Evolutionary conservation across 2,888 invertebrate genomes (phyloP), one percentile per base, ranked within the genome.

Genomic region (Eumerus sabulonum): DNA sequence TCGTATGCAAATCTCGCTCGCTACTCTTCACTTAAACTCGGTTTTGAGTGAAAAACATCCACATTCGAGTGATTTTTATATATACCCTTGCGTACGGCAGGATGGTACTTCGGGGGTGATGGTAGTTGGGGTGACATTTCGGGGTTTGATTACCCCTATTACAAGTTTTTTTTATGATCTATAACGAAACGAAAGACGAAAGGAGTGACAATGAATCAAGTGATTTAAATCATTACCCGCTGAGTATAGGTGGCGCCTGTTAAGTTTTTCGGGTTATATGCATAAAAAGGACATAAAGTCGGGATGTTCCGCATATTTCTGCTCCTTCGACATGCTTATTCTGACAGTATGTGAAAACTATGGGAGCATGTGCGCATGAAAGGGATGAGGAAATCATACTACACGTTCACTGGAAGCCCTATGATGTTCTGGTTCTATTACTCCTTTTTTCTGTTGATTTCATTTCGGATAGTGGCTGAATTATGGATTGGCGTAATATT

Each of bases 1-100:
- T 79, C 73, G 68, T 79, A 79, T 79, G 79, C 74, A 79, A 79
- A 79, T 79, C 73, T 74, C n/a, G 68, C 27, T 27, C 27, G 27
- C 7, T 27, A 4, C 27, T 27, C 27, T 27, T 27, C 27, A 27
- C 27, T 27, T 27, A 27, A 7, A 4, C 27, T 27, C 3, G 7
- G 27, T 51, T 63, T 36, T 47, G 59, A 59, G 68, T 77, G 51
- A 50, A 53, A 64, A 64, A 64, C 57, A 72, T 64, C 59, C 57
- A 4, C 27, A 7, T 70, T 70, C 45, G 40, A 79, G 67, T 74
- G 68, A 74, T 79, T 79, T 74, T 73, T 60, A 79, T 66, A 54
- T 54, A 12, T 44, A 17, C 38, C 59, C 18, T 63, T 45, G 50
- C 40, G 47, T 45, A 56, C 38, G 14, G 42, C 47, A 59, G 38